Evolutionary conservation across 2,888 invertebrate species (phyloP).

Genomic region (Drosophila dives): DNA sequence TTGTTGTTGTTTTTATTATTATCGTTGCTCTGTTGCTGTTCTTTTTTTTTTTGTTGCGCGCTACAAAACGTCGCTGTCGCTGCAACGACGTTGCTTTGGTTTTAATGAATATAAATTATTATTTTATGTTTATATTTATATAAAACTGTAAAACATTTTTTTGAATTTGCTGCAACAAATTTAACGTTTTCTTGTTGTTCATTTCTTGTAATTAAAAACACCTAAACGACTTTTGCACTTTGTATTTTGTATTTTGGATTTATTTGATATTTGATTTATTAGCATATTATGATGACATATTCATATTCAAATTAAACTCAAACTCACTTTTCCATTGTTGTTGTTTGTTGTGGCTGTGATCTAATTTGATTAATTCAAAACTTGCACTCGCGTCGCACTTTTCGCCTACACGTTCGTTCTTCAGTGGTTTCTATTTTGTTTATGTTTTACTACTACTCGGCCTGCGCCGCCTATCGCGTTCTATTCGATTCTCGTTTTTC

Average conservation of each 20-base stretch:
- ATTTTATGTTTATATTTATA: conserved; percentile 67
- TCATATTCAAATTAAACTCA: conserved; percentile 49
- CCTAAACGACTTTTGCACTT: conserved; percentile 63
- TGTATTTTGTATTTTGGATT: conserved; percentile 61
- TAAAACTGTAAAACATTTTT: conserved; percentile 71
- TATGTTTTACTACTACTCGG: conserved; percentile 42
- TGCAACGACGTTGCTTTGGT: conserved; percentile 28
- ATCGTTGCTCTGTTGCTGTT: conserved; percentile 29
- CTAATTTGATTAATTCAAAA: conserved; percentile 76
- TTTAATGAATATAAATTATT: conserved; percentile 40
- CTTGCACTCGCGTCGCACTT: conserved; percentile 43
- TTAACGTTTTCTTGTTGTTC: conserved; percentile 31
- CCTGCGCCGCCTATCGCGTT: conserved; percentile 42
- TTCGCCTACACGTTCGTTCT: conserved; percentile 52
- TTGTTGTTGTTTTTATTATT: conserved; percentile 34
- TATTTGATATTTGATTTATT: conserved; percentile 52
- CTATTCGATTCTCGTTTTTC: conserved; percentile 37
- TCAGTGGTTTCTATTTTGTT: conserved; percentile 54
- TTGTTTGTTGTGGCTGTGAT: conserved; percentile 49
- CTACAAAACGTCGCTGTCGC: conserved; percentile 50
- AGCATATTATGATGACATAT: conserved; percentile 67
- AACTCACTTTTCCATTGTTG: conserved; percentile 55
- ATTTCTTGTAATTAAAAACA: conserved; percentile 51
- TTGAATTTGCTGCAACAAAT: conserved; percentile 51
- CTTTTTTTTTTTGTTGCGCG: conserved; percentile 53